Evolutionary conservation across 2,113 vertebrate genomes (phyloP).

Genomic region (Notothenia rossii): DNA sequence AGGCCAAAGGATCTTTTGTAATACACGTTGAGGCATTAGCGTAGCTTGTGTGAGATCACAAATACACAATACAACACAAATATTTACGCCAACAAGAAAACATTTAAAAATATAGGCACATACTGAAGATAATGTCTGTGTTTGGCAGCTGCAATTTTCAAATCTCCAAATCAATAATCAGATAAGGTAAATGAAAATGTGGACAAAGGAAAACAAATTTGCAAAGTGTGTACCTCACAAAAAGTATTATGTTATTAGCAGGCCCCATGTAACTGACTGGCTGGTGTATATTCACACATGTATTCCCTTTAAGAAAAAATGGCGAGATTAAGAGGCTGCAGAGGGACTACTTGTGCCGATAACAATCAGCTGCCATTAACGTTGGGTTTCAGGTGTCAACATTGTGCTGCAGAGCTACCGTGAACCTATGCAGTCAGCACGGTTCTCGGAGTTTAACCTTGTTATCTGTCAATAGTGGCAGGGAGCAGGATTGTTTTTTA

Average conservation of each 20-base stretch:
- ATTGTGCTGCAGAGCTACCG: conserved; percentile 56
- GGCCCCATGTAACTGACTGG: conserved; percentile 26
- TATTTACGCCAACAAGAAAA: conserved; percentile 44
- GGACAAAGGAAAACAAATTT: neutral
- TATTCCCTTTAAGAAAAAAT: conserved; percentile 14
- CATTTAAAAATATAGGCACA: conserved; percentile 27
- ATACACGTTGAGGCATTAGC: conserved; percentile 84
- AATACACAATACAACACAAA: conserved; percentile 37
- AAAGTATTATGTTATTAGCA: conserved; percentile 17
- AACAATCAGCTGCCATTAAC: conserved; percentile 75
- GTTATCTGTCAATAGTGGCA: conserved; percentile 76
- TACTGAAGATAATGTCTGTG: conserved; percentile 69
- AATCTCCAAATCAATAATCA: neutral
- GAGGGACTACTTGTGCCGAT: conserved; percentile 50
- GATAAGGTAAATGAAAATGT: neutral
- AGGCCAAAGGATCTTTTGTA: conserved; percentile 82
- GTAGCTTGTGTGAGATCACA: conserved; percentile 74
- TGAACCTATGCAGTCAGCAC: conserved; percentile 63
- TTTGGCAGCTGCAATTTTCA: conserved; percentile 38
- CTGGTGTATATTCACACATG: conserved; percentile 21
- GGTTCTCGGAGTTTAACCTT: conserved; percentile 74
- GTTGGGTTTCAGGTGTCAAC: conserved; percentile 75
- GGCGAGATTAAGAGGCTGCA: conserved; percentile 34
- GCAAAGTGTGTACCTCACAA: neutral
- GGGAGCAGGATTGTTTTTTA: conserved; percentile 62